Base-by-base conservation (phyloP, 2,113 vertebrate genomes). In the Camelus bactrianus region DNA sequence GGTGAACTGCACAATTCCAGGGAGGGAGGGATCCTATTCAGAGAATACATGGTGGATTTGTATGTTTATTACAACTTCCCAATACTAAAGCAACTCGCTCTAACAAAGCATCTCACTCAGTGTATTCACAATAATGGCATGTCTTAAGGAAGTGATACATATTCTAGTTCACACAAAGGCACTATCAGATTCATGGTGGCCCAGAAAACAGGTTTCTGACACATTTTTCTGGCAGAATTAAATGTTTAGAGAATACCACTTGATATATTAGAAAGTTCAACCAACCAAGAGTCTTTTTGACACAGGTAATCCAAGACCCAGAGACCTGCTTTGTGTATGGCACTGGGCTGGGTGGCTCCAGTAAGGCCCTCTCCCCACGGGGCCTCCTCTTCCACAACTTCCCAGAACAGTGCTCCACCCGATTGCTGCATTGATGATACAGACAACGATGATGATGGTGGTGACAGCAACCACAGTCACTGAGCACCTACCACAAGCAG, bases 151-250 rank as follows among this genome's bases (percentile, higher is more conserved):
- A 65, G 16, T 19, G 30, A 9, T 65, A 54, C 8, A 15, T 84
- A 93, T 93, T 79, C 90, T 50, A 92, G 92, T 46, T 52, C 88
- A 72, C 56, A 62, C 19, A 14, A 62, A 97, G 79, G 32, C 52
- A 56, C 22, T 32, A 3, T 26, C n/a, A 54, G 35, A 62, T n/a
- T 77, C 88, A 56, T 17, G 35, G 75, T 28, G 26, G 60, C 60
- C 48, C 77, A 75, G 50, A 83, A 35, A n/a, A 67, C n/a, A 80
- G 79, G 81, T 52, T 76, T 81, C 46, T 70, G 91, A 88, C 46
- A 93, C 30, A 54, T 86, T 89, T 83, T 80, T 64, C 64, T 30
- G n/a, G 20, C 52, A 93, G 32, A 81, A n/a, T 91, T 77, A 85
- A 92, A 83, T 70, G 26, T 50, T 82, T 58, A 95, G 58, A 67